Evolutionary conservation across 2,113 vertebrate genomes (phyloP).

Genomic region (Microcebus tavaratra): DNA sequence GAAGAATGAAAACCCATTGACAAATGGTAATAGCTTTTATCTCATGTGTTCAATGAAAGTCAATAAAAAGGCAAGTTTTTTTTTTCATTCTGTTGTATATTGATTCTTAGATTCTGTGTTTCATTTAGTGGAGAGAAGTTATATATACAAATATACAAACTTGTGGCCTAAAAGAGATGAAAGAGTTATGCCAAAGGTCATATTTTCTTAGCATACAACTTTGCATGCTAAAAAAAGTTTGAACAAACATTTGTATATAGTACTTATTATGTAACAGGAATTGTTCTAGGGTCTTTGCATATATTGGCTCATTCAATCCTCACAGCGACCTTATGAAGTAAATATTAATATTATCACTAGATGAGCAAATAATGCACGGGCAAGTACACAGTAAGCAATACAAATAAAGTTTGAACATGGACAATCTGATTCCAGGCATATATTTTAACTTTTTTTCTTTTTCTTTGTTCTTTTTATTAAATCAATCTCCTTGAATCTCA

Average conservation of each 20-base stretch:
- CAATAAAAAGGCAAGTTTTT: background rate
- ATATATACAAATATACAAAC: background rate
- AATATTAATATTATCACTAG: background rate
- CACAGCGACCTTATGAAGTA: background rate
- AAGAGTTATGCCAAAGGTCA: background rate
- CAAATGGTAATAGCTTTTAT: background rate
- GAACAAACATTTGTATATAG: background rate
- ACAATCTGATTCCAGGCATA: background rate
- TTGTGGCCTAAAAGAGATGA: background rate
- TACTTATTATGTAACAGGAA: background rate
- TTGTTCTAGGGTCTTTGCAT: constrained; percentile 12
- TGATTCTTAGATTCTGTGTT: constrained; percentile 21
- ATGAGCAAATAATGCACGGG: background rate
- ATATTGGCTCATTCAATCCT: background rate
- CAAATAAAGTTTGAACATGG: background rate
- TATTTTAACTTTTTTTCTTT: background rate
- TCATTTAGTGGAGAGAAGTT: constrained; percentile 5
- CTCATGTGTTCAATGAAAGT: background rate
- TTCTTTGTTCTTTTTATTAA: background rate
- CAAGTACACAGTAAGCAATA: background rate
- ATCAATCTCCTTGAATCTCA: background rate
- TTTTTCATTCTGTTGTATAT: background rate
- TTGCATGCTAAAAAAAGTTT: constrained; percentile 1
- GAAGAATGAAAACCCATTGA: background rate
- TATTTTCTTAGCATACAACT: constrained; percentile 4